Evolutionary conservation across 2,113 vertebrate genomes (phyloP).

Genomic region (Otis tarda): DNA sequence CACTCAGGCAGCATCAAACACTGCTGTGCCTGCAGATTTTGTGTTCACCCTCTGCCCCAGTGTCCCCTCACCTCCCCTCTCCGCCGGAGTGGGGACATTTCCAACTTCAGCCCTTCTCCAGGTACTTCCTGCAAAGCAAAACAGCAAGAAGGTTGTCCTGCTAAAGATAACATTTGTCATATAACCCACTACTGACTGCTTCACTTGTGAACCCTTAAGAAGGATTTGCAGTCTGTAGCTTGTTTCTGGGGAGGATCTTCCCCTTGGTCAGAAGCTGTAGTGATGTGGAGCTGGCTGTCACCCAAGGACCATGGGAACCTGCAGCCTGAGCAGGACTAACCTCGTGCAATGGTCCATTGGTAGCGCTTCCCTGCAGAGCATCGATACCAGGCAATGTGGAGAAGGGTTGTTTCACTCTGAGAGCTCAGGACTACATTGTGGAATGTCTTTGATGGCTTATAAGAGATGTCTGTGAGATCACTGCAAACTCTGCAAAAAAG

Average conservation of each 20-base stretch:
- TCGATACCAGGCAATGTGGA: accelerated
- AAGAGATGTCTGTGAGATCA: background rate
- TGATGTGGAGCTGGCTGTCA: background rate
- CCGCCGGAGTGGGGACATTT: background rate
- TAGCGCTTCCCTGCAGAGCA: background rate
- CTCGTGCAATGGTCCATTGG: background rate
- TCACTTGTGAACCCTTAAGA: background rate
- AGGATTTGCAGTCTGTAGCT: background rate
- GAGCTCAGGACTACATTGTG: background rate
- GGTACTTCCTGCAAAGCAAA: background rate
- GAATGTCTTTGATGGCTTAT: background rate
- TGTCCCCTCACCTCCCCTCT: background rate
- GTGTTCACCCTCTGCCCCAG: background rate
- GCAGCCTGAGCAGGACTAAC: background rate
- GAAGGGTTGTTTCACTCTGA: background rate
- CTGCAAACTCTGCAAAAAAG: background rate
- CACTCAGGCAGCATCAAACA: background rate
- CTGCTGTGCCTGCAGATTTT: background rate
- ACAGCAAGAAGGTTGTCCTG: background rate
- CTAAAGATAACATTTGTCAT: background rate
- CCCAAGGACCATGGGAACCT: background rate
- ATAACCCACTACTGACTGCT: background rate
- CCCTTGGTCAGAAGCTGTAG: background rate
- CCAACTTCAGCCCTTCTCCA: background rate
- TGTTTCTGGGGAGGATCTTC: background rate